Percentiles rank a stretch among this genome's conserved stretches.
phyloP scores from a whole-genome alignment of 2,113 vertebrate species.

The Calyptomena viridis region DNA sequence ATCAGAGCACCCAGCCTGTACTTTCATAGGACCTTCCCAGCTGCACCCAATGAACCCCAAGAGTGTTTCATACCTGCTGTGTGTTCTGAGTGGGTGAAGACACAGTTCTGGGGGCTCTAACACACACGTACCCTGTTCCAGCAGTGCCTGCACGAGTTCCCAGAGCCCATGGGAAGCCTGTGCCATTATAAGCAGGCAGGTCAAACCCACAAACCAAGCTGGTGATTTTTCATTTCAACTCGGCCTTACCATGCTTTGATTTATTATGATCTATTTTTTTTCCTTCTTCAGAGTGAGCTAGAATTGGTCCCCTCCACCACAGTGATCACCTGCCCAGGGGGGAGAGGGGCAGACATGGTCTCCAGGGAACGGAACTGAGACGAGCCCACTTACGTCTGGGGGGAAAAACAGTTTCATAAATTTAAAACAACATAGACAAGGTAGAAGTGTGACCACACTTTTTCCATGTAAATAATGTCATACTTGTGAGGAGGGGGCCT shows the following conservation, averaged over 20 bases:
- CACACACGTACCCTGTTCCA: not conserved
- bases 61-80: not conserved
- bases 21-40: not conserved
- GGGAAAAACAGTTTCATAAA: slow-evolving; percentile 47
- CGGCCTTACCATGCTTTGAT: slow-evolving; percentile 42
- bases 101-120: not conserved
- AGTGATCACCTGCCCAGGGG: not conserved
- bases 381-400: not conserved
- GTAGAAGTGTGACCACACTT: slow-evolving; percentile 52
- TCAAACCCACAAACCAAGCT: not conserved
- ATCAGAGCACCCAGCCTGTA: not conserved
- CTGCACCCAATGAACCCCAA: not conserved
- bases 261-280: slow-evolving; percentile 60
- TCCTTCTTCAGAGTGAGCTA: slow-evolving; percentile 25
- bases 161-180: not conserved
- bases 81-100: rapidly evolving
- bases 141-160: not conserved
- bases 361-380: slow-evolving; percentile 45
- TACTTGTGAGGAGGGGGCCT: slow-evolving; percentile 52
- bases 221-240: slow-evolving; percentile 47
- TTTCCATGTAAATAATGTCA: slow-evolving; percentile 74
- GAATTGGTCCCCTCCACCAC: not conserved
- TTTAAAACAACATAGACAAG: slow-evolving; percentile 44
- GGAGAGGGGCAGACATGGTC: not conserved
- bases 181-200: not conserved